phyloP scores from a whole-genome alignment of 2,888 invertebrate genomes.

The Homarus gammarus region DNA sequence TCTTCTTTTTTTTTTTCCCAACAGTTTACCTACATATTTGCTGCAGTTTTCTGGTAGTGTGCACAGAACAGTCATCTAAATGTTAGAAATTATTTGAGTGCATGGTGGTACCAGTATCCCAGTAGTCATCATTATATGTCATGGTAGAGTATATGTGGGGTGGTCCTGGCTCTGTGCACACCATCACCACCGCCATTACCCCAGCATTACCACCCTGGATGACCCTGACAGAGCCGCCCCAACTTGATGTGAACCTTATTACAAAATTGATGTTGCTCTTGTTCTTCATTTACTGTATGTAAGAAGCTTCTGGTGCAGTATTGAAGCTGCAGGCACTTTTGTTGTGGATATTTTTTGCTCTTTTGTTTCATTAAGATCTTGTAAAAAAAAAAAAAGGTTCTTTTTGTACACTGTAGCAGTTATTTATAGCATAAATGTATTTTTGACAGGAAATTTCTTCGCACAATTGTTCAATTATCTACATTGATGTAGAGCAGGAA shows the following conservation, averaged over 20 bases:
- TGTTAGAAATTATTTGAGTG: background rate
- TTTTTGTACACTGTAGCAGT: too few species aligned
- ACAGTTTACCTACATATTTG: background rate
- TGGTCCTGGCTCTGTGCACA: background rate
- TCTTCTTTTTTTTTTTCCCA: too few species aligned
- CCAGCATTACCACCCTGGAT: conserved; percentile 45
- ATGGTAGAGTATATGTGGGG: background rate
- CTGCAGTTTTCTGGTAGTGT: background rate
- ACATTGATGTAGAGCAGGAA: too few species aligned
- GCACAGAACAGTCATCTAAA: background rate
- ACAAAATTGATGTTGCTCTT: background rate
- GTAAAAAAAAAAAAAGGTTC: too few species aligned
- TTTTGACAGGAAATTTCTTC: too few species aligned
- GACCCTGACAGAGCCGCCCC: conserved; percentile 54
- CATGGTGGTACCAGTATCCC: background rate
- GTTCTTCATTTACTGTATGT: background rate
- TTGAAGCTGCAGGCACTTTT: conserved; percentile 3
- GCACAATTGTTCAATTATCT: too few species aligned
- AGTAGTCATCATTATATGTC: background rate
- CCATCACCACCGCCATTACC: conserved; percentile 23
- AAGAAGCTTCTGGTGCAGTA: background rate
- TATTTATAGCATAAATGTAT: too few species aligned
- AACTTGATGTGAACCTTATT: background rate
- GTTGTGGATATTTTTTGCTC: background rate
- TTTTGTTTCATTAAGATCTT: too few species aligned